A percentile compares a stretch with the other conserved stretches of the same genome.
phyloP scores from a whole-genome alignment of 1,140 invertebrate genomes.

The Brachionus angularis region DNA sequence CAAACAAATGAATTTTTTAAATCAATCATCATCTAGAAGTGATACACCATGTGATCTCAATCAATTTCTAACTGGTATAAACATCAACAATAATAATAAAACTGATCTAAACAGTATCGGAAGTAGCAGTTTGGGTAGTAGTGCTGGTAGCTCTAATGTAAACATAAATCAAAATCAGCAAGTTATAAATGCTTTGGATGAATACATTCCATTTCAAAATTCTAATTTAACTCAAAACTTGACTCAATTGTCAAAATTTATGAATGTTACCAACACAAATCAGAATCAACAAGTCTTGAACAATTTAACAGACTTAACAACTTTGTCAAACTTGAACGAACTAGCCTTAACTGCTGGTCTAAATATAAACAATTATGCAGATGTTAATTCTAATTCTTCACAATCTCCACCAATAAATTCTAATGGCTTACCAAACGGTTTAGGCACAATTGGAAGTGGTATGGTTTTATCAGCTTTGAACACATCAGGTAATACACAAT shows the following conservation, averaged over 20 bases:
- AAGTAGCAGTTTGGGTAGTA: conserved; percentile 9
- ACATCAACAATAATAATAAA: no score
- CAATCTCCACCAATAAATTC: conserved; percentile 11
- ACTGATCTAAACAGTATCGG: conserved; percentile 1
- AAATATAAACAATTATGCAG: neutral
- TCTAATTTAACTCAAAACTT: conserved; percentile 17
- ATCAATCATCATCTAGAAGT: neutral
- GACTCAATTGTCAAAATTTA: neutral
- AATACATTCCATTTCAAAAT: conserved; percentile 20
- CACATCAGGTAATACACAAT: neutral
- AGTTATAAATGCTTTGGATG: conserved; percentile 25
- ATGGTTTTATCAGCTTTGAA: neutral
- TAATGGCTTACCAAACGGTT: neutral
- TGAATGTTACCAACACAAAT: neutral
- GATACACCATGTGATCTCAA: no score
- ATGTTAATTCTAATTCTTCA: conserved; percentile 17
- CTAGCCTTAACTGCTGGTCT: conserved; percentile 24
- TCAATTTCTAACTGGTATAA: no score
- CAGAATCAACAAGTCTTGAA: neutral
- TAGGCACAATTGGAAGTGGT: conserved; percentile 11
- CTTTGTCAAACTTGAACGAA: conserved; percentile 32
- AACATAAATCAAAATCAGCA: neutral
- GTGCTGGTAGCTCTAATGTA: neutral
- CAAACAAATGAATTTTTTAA: no score
- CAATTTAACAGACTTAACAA: neutral